Base-by-base conservation (phyloP, 2,797 vertebrate genomes). In the Craterocephalus amniculus region DNA sequence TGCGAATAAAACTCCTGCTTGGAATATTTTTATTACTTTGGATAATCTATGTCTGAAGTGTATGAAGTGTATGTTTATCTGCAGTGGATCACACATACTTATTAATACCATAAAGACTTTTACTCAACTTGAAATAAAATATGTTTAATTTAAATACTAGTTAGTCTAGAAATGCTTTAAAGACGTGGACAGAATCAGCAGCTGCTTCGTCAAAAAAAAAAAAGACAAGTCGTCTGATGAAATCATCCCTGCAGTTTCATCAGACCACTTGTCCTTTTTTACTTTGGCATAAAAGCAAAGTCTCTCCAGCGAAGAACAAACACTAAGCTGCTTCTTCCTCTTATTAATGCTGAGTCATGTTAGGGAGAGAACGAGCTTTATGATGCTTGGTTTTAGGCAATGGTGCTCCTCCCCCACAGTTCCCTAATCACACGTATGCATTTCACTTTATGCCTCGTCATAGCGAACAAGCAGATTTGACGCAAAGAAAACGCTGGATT, bases 291-390 rank as follows among this genome's bases (percentile, higher is more conserved):
- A 10, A 22, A 51, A 49, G 13, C 22, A 49, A 61, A 12, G 12
- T 18, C n/a, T n/a, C n/a, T n/a, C 20, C 16, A 38, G 32, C n/a
- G 8, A 24, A 54, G 52, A 71, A 29, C 36, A 73, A 66, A 72
- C 38, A 67, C 1, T 0, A 1, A 62, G 29, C 51, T 40, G 24
- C 67, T 68, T 78, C 32, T 65, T 48, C 11, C 56, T 40, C 16
- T 1, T 1, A 1, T 32, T 52, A 63, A 38, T 5, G 65, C 76
- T 22, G 66, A 80, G 63, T 85, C 64, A 79, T 22, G 0, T 0
- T 51, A n/a, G 0, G 6, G 31, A 13, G 34, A 38, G 54, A 67
- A 70, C n/a, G 31, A 59, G 20, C 45, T 32, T 12, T 1, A 4
- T 59, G 52, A 40, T 52, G 20, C 36, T 65, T 43, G 38, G 40